These are phyloP conservation scores for Hypocryptadius cinnamomeus DNA, from an alignment of 2,113 vertebrate species.

Conservation along the genomic window DNA sequence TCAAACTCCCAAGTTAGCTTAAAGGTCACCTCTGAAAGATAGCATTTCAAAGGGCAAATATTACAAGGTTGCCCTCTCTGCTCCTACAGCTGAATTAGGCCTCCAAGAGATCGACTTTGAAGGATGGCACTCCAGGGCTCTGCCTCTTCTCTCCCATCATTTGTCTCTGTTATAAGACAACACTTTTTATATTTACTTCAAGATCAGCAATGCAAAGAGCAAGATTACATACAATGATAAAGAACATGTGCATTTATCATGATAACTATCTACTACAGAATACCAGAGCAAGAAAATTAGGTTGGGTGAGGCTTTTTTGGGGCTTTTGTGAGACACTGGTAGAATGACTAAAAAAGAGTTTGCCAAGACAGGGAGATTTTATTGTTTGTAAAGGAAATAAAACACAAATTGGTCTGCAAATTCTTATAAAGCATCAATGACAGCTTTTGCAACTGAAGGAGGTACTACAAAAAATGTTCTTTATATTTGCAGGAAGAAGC, in stretches of 20 bases:
- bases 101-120: slow-evolving; percentile 28
- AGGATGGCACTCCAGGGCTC: slow-evolving; percentile 12
- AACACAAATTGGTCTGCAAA: neutral
- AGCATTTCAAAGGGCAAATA: slow-evolving; percentile 40
- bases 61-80: slow-evolving; percentile 26
- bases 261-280: neutral
- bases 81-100: slow-evolving; percentile 36
- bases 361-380: neutral
- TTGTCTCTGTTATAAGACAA: slow-evolving; percentile 47
- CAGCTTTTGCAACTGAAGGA: neutral
- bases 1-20: slow-evolving; percentile 44
- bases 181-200: neutral
- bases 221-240: neutral
- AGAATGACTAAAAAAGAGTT: neutral
- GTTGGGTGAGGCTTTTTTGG: neutral
- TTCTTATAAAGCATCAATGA: neutral
- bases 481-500: neutral
- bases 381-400: neutral
- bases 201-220: slow-evolving; percentile 44
- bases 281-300: neutral
- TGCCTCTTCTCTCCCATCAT: neutral
- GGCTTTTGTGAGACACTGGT: neutral
- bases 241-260: slow-evolving; percentile 21
- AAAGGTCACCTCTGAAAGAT: slow-evolving; percentile 52
- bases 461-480: neutral